A percentile compares a stretch with the other conserved stretches of the same genome.
Evolutionary conservation across 30 jellyfish, hydroid and myxozoan species (phyloP).

Genomic region (Chrysaora quinquecirrha): DNA sequence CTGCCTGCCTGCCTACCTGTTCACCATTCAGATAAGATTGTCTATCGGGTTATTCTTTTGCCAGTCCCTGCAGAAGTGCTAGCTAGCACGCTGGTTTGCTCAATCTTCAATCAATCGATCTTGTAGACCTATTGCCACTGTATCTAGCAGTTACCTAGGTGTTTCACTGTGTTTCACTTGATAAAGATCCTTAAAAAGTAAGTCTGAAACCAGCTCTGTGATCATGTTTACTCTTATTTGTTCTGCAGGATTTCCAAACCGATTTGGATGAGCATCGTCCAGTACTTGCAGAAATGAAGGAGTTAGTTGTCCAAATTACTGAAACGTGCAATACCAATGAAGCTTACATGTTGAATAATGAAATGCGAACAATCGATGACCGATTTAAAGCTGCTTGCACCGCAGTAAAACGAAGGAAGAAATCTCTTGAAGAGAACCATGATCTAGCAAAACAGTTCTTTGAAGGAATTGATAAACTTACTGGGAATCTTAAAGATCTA

Average conservation of each 20-base stretch:
- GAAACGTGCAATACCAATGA: slow-evolving; percentile 87
- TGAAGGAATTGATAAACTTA: slow-evolving; percentile 79
- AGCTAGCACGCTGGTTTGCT: too few species aligned
- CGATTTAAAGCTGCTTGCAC: slow-evolving; percentile 71
- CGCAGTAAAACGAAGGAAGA: slow-evolving; percentile 71
- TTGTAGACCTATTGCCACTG: too few species aligned
- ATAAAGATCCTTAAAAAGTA: too few species aligned
- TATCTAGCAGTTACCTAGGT: too few species aligned
- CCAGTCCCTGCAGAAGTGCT: too few species aligned
- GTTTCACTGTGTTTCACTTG: too few species aligned
- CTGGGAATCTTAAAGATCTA: slow-evolving; percentile 64
- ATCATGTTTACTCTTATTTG: too few species aligned
- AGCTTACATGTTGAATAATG: slow-evolving; percentile 68
- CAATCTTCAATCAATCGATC: too few species aligned
- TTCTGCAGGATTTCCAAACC: slow-evolving; percentile 39
- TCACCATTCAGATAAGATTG: too few species aligned
- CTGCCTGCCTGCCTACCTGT: too few species aligned
- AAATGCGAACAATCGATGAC: slow-evolving; percentile 58
- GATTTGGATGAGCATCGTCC: slow-evolving; percentile 81
- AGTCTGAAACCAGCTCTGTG: too few species aligned
- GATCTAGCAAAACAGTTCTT: slow-evolving; percentile 83
- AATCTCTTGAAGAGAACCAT: slow-evolving; percentile 82
- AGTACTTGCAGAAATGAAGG: slow-evolving; percentile 42
- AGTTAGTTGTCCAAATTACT: slow-evolving; percentile 60
- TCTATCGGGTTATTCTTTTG: too few species aligned